phyloP scores from a whole-genome alignment of 2,797 vertebrate species.

The Tangara arthus region DNA sequence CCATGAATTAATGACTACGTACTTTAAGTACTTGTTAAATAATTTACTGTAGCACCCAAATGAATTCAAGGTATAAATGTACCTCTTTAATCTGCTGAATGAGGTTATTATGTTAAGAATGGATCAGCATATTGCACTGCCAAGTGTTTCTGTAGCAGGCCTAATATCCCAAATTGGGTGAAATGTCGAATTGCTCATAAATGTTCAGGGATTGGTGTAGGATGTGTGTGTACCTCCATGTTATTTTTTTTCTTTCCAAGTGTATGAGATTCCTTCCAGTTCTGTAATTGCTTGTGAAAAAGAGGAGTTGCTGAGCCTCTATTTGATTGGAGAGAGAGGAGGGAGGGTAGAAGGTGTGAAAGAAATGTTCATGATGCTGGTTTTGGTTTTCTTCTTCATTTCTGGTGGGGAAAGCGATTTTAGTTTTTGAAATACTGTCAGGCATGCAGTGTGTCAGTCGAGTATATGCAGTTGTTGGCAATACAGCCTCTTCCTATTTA shows the following conservation, averaged over 20 bases:
- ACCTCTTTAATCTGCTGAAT: slow-evolving; percentile 34
- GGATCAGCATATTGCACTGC: slow-evolving; percentile 21
- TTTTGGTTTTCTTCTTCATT: not conserved
- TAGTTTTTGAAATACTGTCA: not conserved
- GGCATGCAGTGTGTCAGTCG: not conserved
- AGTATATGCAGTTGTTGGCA: not conserved
- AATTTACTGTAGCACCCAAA: slow-evolving; percentile 26
- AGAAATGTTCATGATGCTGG: not conserved
- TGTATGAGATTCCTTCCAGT: not conserved
- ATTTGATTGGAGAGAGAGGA: slow-evolving; percentile 15
- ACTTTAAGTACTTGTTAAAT: slow-evolving; percentile 34
- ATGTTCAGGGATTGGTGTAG: not conserved
- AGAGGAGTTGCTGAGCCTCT: not conserved
- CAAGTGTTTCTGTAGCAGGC: slow-evolving; percentile 22
- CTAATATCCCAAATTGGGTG: slow-evolving; percentile 51
- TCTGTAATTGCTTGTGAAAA: not conserved
- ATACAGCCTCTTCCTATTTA: not conserved
- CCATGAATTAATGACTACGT: not conserved
- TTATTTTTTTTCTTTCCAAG: not conserved
- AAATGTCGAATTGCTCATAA: slow-evolving; percentile 42
- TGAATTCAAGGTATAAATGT: slow-evolving; percentile 34
- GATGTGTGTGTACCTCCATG: not conserved
- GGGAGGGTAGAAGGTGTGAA: slow-evolving; percentile 10
- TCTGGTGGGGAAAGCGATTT: not conserved
- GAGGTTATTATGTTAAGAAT: slow-evolving; percentile 56